Evolutionary conservation across 2,797 vertebrate species (phyloP).

Genomic region (Oreochromis mossambicus): DNA sequence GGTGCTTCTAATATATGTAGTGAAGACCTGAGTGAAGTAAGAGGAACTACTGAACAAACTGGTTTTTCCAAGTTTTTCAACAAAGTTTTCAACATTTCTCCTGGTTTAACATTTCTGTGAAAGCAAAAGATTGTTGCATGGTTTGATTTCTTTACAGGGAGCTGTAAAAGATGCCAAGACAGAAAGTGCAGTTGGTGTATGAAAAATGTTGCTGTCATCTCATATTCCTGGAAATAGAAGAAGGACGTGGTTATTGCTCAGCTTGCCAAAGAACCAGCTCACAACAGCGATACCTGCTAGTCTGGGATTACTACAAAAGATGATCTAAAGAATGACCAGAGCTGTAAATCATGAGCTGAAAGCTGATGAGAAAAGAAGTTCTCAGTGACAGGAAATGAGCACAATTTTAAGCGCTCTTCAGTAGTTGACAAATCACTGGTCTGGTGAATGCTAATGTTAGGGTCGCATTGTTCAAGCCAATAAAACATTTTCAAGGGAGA

Average conservation of each 20-base stretch:
- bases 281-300: neutral
- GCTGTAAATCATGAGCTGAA: neutral
- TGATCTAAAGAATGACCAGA: neutral
- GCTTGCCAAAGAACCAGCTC: neutral
- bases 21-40: neutral
- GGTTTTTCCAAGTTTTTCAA: neutral
- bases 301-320: neutral
- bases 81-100: neutral
- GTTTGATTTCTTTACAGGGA: neutral
- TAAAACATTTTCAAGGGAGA: neutral
- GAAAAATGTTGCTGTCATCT: neutral
- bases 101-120: neutral
- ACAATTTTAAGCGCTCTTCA: neutral
- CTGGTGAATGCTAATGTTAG: neutral
- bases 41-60: neutral
- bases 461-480: neutral
- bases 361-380: neutral
- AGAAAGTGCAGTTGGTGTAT: neutral
- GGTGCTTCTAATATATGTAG: neutral
- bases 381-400: neutral
- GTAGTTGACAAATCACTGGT: neutral
- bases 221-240: neutral
- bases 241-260: neutral
- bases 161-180: neutral
- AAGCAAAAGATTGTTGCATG: neutral